Base-by-base conservation (phyloP, 1,140 invertebrate species). In the Pseudomyrmex concolor region DNA sequence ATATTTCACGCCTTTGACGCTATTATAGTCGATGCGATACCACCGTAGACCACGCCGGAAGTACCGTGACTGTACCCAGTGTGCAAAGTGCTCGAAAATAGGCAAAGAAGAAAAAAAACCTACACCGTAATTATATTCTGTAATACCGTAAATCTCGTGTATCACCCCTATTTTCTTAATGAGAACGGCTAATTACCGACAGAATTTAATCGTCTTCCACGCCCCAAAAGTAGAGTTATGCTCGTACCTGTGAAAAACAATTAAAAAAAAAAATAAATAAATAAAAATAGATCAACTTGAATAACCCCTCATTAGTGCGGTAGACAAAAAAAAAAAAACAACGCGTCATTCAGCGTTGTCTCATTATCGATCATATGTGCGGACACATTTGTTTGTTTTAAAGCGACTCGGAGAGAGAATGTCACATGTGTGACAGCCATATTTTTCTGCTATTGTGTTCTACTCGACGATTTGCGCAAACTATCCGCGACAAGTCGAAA, bases 161-260 rank as follows among this genome's bases (percentile, higher is more conserved):
- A 66, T 77, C 66, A 62, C 34, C 81, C 71, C 55, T 83, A 54
- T 67, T 55, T 70, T 34, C 4, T 34, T 70, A 84, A 62, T 57
- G 54, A 71, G 76, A 34, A 87, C 72, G 72, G 81, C 66, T 78
- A 70, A 80, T 51, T 80, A 73, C 70, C 66, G 71, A 22, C 85
- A 83, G 55, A 77, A 71, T 22, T 72, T 63, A 34, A 76, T 77
- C 70, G 80, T 71, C 82, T 84, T 84, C 59, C 74, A 84, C 74
- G 83, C 76, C 86, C 86, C 86, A 34, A 87, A 87, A 78, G 88
- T 89, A 89, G 87, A 89, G 25, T 85, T 87, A 82, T 86, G 87
- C 89, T 89, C 83, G 85, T 87, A 87, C 45, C 73, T 74, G 67
- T 83, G 55, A 68, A 15, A 86, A 51, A 74, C 76, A 43, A 64